A percentile compares a stretch with the other conserved stretches of the same genome.
Evolutionary conservation across 1,140 invertebrate species (phyloP).

Genomic region (Latrodectus geometricus): DNA sequence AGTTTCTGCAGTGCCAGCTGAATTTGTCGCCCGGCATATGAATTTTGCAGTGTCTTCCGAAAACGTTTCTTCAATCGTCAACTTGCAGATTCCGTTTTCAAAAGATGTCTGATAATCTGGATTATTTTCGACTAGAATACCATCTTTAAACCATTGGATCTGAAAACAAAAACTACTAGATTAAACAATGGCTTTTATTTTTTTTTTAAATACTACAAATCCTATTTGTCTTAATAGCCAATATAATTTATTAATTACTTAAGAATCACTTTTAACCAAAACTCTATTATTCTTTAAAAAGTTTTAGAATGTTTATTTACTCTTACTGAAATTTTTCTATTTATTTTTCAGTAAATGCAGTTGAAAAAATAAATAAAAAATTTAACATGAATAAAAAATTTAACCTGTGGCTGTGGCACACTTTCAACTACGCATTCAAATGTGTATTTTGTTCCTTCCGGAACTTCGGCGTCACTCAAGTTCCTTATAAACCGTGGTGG

Average conservation of each 20-base stretch:
- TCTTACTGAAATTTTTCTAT: no score
- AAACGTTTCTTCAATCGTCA: slow-evolving; percentile 84
- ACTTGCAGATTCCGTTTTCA: slow-evolving; percentile 72
- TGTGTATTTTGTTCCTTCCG: slow-evolving; percentile 82
- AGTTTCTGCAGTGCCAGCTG: slow-evolving; percentile 78
- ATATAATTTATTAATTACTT: no score
- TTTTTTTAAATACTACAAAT: no score
- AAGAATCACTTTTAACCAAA: no score
- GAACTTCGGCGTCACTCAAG: slow-evolving; percentile 78
- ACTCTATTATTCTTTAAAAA: no score
- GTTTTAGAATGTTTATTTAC: no score
- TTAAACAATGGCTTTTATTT: no score
- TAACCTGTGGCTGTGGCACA: slow-evolving; percentile 77
- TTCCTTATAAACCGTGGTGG: slow-evolving; percentile 75
- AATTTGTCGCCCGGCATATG: slow-evolving; percentile 79
- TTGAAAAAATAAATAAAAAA: no score
- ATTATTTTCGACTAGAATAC: slow-evolving; percentile 85
- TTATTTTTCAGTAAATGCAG: no score
- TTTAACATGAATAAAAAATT: no score
- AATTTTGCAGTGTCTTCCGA: slow-evolving; percentile 85
- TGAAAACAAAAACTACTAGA: no score
- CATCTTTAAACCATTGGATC: slow-evolving; percentile 93
- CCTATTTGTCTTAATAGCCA: no score
- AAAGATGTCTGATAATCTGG: slow-evolving; percentile 81
- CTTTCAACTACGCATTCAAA: slow-evolving; percentile 91